Percentiles rank a stretch among this genome's conserved stretches.
Conservation (phyloP, 2,797 vertebrate genomes). For the Poecilia wingei region DNA sequence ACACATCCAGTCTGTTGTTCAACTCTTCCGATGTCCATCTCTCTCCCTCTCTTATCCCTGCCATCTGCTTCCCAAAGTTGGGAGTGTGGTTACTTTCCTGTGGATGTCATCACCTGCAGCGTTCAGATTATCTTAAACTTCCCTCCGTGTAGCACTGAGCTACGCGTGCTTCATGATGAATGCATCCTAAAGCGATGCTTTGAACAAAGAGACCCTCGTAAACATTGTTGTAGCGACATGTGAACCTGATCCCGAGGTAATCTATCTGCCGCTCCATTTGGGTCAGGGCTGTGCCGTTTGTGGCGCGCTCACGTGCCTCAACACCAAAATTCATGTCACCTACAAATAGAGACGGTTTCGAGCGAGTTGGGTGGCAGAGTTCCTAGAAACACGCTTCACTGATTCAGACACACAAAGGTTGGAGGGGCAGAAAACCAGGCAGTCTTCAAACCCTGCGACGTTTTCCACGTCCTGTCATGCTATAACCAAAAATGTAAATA, state of each 20-base stretch:
- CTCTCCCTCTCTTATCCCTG: constrained; percentile 19
- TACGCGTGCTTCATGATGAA: not conserved
- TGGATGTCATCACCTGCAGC: constrained; percentile 15
- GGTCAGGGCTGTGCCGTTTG: constrained; percentile 41
- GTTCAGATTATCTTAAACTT: not conserved
- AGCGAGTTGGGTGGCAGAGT: not conserved
- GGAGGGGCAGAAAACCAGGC: not conserved
- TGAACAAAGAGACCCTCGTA: constrained; percentile 5
- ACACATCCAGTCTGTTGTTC: constrained; percentile 39
- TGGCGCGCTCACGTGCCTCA: constrained; percentile 17
- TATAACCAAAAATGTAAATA: not conserved
- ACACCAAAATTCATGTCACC: constrained; percentile 20
- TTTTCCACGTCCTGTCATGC: not conserved
- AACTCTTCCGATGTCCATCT: constrained; percentile 6
- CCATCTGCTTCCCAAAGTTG: constrained; percentile 59
- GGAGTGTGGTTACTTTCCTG: constrained; percentile 36
- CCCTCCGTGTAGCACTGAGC: not conserved
- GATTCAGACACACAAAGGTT: not conserved
- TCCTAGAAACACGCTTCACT: not conserved
- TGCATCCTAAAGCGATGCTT: not conserved
- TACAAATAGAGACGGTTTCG: not conserved
- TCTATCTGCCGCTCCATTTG: constrained; percentile 48
- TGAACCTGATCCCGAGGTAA: constrained; percentile 56
- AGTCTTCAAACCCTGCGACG: not conserved
- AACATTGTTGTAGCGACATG: constrained; percentile 12